Evolutionary conservation across 2,888 invertebrate genomes (phyloP).

Genomic region (Anagyrus pseudococci): DNA sequence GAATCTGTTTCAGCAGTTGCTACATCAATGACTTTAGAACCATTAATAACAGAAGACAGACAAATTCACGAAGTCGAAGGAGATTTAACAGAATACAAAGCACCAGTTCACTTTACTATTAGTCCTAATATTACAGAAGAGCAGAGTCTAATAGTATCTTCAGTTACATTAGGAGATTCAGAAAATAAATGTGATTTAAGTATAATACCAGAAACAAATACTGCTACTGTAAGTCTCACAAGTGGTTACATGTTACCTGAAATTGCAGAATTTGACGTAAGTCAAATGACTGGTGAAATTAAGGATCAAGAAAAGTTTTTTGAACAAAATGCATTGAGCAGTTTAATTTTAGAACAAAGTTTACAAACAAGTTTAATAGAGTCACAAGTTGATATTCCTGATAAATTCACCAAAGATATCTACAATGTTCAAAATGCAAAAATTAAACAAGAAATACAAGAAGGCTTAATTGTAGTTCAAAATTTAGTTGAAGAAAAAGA

Average conservation of each 20-base stretch:
- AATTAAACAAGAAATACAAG: slow-evolving; percentile 62
- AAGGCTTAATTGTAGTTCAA: slow-evolving; percentile 67
- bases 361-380: slow-evolving; percentile 53
- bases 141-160: slow-evolving; percentile 52
- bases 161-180: slow-evolving; percentile 62
- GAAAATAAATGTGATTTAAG: slow-evolving; percentile 61
- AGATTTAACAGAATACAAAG: slow-evolving; percentile 57
- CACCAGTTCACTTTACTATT: slow-evolving; percentile 49
- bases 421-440: slow-evolving; percentile 60
- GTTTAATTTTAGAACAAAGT: slow-evolving; percentile 49
- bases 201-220: slow-evolving; percentile 56
- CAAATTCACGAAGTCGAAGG: slow-evolving; percentile 68
- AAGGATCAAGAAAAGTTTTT: slow-evolving; percentile 43
- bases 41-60: slow-evolving; percentile 66
- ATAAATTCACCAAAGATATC: slow-evolving; percentile 40
- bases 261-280: slow-evolving; percentile 57
- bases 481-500: slow-evolving; percentile 61
- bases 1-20: slow-evolving; percentile 62
- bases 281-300: slow-evolving; percentile 54
- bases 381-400: slow-evolving; percentile 53
- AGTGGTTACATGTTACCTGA: slow-evolving; percentile 53
- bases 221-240: slow-evolving; percentile 46
- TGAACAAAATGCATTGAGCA: slow-evolving; percentile 48
- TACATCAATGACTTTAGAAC: slow-evolving; percentile 65
- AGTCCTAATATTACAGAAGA: slow-evolving; percentile 52